These are phyloP conservation scores for Drosophila prostipennis DNA, from an alignment of 2,888 invertebrate species.

Conservation along the genomic window DNA sequence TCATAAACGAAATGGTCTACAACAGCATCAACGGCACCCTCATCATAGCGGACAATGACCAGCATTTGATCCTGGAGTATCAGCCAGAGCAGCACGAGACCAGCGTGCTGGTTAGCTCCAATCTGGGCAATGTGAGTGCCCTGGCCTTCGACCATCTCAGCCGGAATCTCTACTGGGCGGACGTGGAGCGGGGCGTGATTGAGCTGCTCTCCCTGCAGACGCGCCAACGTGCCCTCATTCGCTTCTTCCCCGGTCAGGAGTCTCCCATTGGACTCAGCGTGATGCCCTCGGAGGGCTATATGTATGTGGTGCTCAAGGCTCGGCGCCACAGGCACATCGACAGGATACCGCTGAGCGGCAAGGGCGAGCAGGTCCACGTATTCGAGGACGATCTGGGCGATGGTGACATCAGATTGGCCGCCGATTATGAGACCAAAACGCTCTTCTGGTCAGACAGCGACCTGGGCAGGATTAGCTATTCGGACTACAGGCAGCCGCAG, in stretches of 20 bases:
- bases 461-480: constrained; percentile 87
- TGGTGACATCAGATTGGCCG: constrained; percentile 82
- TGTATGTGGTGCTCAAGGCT: constrained; percentile 87
- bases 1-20: constrained; percentile 89
- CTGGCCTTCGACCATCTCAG: constrained; percentile 89
- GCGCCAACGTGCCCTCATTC: constrained; percentile 86
- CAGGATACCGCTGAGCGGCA: constrained; percentile 88
- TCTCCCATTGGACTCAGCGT: constrained; percentile 89
- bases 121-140: constrained; percentile 85
- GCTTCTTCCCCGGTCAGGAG: constrained; percentile 86
- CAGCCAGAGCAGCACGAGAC: constrained; percentile 60
- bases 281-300: constrained; percentile 84
- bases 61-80: constrained; percentile 84
- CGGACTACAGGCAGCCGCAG: constrained; percentile 87
- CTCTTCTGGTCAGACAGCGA: constrained; percentile 89
- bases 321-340: constrained; percentile 86
- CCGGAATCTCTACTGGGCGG: constrained; percentile 90
- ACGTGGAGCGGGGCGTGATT: constrained; percentile 87
- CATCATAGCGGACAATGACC: constrained; percentile 85
- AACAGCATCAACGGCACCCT: constrained; percentile 86
- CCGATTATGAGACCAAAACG: constrained; percentile 85
- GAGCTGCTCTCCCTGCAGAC: constrained; percentile 88
- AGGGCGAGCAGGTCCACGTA: constrained; percentile 82
- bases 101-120: constrained; percentile 81
- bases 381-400: constrained; percentile 82